Base-by-base conservation (phyloP, 2,797 vertebrate genomes). In the Melanitta fusca region DNA sequence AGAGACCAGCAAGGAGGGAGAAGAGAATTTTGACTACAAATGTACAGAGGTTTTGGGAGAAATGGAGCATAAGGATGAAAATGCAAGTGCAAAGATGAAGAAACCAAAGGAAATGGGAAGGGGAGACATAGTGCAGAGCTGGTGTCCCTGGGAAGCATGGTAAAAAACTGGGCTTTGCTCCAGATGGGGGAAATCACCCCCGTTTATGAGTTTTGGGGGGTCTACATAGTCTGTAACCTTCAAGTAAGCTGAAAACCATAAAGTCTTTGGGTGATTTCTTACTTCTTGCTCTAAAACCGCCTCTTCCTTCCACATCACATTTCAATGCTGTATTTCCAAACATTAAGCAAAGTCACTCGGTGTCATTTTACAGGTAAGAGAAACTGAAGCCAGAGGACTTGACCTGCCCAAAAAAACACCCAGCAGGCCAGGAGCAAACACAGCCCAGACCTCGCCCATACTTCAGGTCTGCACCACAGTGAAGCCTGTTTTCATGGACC, bases 301-400 rank as follows among this genome's bases (percentile, higher is more conserved):
- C 60, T 56, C 60, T 51, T 58, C 45, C 34, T 49, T 45, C 28
- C 25, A 6, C 66, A 17, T 27, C 2, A 0, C 7, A 13, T 32
- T 75, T 30, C 45, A 21, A 0, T 7, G 15, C n/a, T 38, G 60
- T 49, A 22, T 45, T 53, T 45, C 39, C 64, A 61, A 80, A 61
- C 47, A 4, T 32, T 11, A 36, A 24, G 39, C 2, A 7, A 51
- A 61, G 68, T 32, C 3, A 6, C 25, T 32, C 14, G 0, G 38
- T 5, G 32, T 60, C 51, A 17, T 16, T 32, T 22, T 19, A 8
- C 28, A 64, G 68, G 8, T 10, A 47, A 47, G 64, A 80, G 92
- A 93, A 94, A 80, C 61, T 34, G 62, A 94, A 88, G 85, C 65
- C 27, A 1, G 0, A 61, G 56, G 38, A 58, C 25, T 17, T 19